Base-by-base conservation (phyloP, 2,113 vertebrate species). In the Ctenodactylus gundi region DNA sequence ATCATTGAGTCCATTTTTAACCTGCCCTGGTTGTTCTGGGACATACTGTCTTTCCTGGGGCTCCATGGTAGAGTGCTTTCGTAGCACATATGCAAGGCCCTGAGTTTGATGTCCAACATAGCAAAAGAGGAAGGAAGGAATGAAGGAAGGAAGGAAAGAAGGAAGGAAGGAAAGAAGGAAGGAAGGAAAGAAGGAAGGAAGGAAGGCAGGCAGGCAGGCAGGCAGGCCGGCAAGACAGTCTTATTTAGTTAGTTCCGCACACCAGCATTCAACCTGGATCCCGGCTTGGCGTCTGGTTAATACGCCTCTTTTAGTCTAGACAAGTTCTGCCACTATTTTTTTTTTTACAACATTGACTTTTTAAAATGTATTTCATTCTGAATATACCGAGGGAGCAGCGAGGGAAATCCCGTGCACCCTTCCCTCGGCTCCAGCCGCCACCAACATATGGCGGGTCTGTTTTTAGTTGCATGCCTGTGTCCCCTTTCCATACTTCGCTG, bases 401-500 rank as follows among this genome's bases (percentile, higher is more conserved):
- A 95, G 73, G 62, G 68, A 80, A 73, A 84, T 78, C 80, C 72
- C 68, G 14, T 64, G 78, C 41, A 81, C 51, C 85, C 78, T 76
- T 87, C 67, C 7, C 58, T 88, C 23, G 36, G 62, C 53, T 86
- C 60, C 93, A 83, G 88, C 80, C 92, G 77, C 94, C 57, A 65
- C 86, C 91, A 93, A 46, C 96, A 95, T 97, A 94, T 93, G 96
- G 94, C 0, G 41, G 65, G 25, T 85, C 89, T 64, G 82, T 93
- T 96, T 93, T 95, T 96, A 92, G 93, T 76, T 29, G 2, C 31
- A 39, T 85, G 51, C 49, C 77, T 20, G 11, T 77, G 73, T 72
- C 88, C 91, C 64, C 85, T 72, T 87, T 75, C 90, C 65, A 34
- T 60, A 81, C 72, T 84, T 76, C 21, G 23, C 81, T 73, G 31